Percentiles rank a stretch among this genome's conserved stretches.
Evolutionary conservation across 2,888 invertebrate species (phyloP).

Genomic region (Taphrorychus bicolor): DNA sequence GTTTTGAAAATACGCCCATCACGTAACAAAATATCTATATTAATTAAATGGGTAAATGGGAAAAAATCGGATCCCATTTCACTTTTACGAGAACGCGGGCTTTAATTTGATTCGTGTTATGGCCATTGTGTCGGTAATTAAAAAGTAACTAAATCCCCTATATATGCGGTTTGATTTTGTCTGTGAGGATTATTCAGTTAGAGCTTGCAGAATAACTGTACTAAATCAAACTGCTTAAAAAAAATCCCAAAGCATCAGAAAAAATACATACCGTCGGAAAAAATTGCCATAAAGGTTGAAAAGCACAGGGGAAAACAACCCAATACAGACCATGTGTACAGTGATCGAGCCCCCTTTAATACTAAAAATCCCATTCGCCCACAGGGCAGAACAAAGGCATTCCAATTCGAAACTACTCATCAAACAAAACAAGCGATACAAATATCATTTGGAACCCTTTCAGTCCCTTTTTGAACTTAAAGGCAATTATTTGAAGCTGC

Average conservation of each 20-base stretch:
- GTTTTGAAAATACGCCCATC: slow-evolving; percentile 21
- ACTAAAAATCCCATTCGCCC: too few relatives aligned
- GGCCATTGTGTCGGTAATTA: slow-evolving; percentile 30
- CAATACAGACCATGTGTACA: too few relatives aligned
- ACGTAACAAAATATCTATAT: slow-evolving; percentile 29
- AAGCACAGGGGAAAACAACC: too few relatives aligned
- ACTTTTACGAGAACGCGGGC: slow-evolving; percentile 17
- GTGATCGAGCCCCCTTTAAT: too few relatives aligned
- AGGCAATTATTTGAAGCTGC: slow-evolving; percentile 24
- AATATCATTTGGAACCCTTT: not conserved
- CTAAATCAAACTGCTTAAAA: too few relatives aligned
- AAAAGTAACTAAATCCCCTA: slow-evolving; percentile 17
- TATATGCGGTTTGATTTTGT: slow-evolving; percentile 6
- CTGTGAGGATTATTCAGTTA: not conserved
- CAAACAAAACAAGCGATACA: not conserved
- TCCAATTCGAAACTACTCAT: not conserved
- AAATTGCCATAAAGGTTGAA: too few relatives aligned
- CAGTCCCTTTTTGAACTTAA: not conserved
- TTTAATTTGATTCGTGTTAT: slow-evolving; percentile 26
- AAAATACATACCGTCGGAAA: too few relatives aligned
- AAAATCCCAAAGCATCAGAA: too few relatives aligned
- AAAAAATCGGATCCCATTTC: slow-evolving; percentile 25
- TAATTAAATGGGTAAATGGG: slow-evolving; percentile 26
- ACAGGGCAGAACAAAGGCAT: not conserved
- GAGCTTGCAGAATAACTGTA: too few relatives aligned